Percentiles rank a stretch among this genome's conserved stretches.
These are phyloP conservation scores for Neoaliturus tenellus DNA, from an alignment of 2,888 invertebrate genomes.

Conservation along the genomic window DNA sequence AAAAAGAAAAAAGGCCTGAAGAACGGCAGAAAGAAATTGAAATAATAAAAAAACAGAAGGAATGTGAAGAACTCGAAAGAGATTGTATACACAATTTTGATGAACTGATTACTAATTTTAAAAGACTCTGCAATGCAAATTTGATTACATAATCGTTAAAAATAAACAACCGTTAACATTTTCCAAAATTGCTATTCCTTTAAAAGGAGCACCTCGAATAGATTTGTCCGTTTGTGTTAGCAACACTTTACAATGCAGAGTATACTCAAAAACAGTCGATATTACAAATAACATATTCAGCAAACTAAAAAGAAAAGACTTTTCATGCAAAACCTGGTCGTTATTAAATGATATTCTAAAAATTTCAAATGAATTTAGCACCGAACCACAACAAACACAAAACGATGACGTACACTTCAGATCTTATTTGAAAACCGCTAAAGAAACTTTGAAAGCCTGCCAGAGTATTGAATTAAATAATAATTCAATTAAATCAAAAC, in stretches of 20 bases:
- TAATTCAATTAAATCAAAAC: neutral
- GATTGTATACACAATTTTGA: neutral
- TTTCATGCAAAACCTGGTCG: no score
- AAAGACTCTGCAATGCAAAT: neutral
- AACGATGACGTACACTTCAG: no score
- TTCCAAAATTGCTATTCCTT: neutral
- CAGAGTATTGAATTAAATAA: neutral
- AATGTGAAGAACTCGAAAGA: neutral
- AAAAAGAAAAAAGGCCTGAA: neutral
- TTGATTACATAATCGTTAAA: neutral
- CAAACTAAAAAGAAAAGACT: neutral
- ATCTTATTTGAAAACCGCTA: no score
- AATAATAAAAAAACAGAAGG: neutral
- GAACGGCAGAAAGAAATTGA: conserved; percentile 5
- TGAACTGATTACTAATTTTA: neutral
- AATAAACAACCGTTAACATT: neutral
- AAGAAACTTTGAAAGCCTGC: neutral
- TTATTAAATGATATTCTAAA: neutral
- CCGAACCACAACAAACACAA: neutral
- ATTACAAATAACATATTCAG: conserved; percentile 15
- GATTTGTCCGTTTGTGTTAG: neutral
- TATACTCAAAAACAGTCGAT: neutral
- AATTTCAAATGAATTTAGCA: neutral
- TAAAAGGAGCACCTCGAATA: conserved; percentile 10
- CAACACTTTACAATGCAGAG: no score